These are phyloP conservation scores for Orthosia gothica DNA, from an alignment of 2,888 invertebrate species.

Conservation along the genomic window DNA sequence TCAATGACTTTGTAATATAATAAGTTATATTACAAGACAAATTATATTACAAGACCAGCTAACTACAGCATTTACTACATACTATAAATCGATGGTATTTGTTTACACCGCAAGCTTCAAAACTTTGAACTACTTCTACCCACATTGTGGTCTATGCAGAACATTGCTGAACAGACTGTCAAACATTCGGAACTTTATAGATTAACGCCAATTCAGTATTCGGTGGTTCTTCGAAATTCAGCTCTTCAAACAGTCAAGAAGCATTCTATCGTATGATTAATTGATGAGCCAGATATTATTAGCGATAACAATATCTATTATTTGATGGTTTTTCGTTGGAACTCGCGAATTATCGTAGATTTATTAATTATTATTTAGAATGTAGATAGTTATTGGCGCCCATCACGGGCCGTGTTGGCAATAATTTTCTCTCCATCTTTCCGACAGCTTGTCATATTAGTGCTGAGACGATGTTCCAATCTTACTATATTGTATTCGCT, in stretches of 20 bases:
- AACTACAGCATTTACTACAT: neutral
- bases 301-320: neutral
- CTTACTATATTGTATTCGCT: too few relatives aligned
- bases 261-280: slow-evolving; percentile 3
- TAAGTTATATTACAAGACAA: too few relatives aligned
- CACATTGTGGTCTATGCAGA: neutral
- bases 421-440: neutral
- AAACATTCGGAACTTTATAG: slow-evolving; percentile 21
- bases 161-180: slow-evolving; percentile 5
- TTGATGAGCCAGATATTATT: neutral
- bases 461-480: too few relatives aligned
- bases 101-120: neutral
- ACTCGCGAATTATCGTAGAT: neutral
- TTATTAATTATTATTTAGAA: neutral
- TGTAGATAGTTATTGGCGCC: slow-evolving; percentile 9
- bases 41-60: too few relatives aligned
- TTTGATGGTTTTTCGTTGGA: neutral
- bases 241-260: neutral
- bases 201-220: slow-evolving; percentile 7
- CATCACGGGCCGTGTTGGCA: neutral
- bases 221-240: slow-evolving; percentile 3
- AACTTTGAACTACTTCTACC: slow-evolving; percentile 5
- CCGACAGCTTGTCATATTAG: neutral
- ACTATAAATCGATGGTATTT: neutral
- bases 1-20: too few relatives aligned